Evolutionary conservation across 35 echinoderm and acorn worm genomes (phyloP).

Genomic region (Antedon bifida): DNA sequence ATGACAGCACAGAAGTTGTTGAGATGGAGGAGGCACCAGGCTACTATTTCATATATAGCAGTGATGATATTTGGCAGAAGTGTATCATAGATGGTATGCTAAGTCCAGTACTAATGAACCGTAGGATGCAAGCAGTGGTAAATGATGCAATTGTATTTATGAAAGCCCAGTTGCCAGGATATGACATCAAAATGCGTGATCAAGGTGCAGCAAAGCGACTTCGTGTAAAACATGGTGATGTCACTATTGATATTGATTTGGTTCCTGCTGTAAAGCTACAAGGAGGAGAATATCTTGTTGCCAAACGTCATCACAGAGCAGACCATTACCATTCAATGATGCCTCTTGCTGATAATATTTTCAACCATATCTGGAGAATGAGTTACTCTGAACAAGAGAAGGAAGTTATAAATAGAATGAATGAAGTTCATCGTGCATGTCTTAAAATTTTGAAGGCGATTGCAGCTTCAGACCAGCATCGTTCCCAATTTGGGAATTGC

Average conservation of each 20-base stretch:
- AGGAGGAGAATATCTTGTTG: not conserved
- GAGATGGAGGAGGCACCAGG: too few relatives aligned
- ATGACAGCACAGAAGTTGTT: not conserved
- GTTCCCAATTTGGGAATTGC: not conserved
- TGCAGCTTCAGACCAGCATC: not conserved
- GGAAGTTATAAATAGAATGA: not conserved
- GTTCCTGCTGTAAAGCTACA: not conserved
- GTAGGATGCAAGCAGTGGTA: not conserved
- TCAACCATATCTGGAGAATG: not conserved
- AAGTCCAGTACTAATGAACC: not conserved
- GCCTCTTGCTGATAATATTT: not conserved
- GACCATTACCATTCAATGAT: not conserved
- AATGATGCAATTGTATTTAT: not conserved
- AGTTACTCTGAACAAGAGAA: not conserved
- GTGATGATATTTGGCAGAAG: too few relatives aligned
- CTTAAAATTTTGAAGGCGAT: not conserved
- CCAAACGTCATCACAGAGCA: not conserved
- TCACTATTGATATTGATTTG: not conserved
- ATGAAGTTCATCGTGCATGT: not conserved
- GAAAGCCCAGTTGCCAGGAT: too few relatives aligned
- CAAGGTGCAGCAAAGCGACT: not conserved
- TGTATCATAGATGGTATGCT: too few relatives aligned
- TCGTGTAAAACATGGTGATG: not conserved
- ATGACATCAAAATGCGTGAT: not conserved
- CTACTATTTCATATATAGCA: too few relatives aligned